Conservation (phyloP, 2,113 vertebrate species). For the Morone chrysops region DNA sequence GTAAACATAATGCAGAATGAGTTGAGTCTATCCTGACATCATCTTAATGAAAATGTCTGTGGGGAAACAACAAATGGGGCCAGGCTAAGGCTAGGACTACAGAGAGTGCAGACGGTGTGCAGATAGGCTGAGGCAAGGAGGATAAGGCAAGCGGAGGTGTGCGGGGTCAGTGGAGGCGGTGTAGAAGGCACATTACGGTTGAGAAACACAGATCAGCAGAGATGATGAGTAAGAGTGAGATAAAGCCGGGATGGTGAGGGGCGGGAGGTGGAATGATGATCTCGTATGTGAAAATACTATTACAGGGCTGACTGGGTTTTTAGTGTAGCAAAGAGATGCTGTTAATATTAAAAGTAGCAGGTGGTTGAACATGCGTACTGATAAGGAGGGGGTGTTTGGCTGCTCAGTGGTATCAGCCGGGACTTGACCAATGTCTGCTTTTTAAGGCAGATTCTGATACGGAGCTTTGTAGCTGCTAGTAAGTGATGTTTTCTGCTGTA, state of each 20-base stretch:
- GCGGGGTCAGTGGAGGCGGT: slow-evolving; percentile 37
- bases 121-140: slow-evolving; percentile 30
- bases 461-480: neutral
- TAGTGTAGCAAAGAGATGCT: slow-evolving; percentile 53
- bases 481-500: neutral
- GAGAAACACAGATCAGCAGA: slow-evolving; percentile 50
- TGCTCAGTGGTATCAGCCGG: slow-evolving; percentile 25
- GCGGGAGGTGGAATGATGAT: slow-evolving; percentile 29
- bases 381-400: slow-evolving; percentile 29
- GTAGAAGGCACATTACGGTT: slow-evolving; percentile 40
- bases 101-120: slow-evolving; percentile 4
- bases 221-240: slow-evolving; percentile 55
- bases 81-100: slow-evolving; percentile 23
- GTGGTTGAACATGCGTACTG: slow-evolving; percentile 42
- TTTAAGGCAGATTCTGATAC: slow-evolving; percentile 16
- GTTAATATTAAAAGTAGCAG: slow-evolving; percentile 55
- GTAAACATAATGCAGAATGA: slow-evolving; percentile 69
- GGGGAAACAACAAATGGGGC: slow-evolving; percentile 69
- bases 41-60: slow-evolving; percentile 83
- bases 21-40: slow-evolving; percentile 77
- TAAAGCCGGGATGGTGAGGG: slow-evolving; percentile 27
- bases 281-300: slow-evolving; percentile 58
- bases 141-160: slow-evolving; percentile 1
- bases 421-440: slow-evolving; percentile 1
- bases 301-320: slow-evolving; percentile 59